phyloP scores from a whole-genome alignment of 2,113 vertebrate species.

The Scatophagus argus region DNA sequence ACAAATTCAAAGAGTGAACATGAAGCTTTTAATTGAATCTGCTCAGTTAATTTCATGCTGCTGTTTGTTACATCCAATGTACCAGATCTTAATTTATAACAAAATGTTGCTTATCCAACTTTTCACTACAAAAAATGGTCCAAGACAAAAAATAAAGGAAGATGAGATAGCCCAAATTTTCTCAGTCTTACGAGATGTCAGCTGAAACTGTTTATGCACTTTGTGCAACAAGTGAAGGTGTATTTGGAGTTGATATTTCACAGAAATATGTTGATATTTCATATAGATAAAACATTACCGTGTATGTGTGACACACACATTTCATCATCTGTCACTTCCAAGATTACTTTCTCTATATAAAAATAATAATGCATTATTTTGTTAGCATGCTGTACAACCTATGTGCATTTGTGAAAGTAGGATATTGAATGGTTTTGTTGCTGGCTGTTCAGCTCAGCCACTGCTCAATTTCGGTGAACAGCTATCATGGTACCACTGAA shows the following conservation, averaged over 20 bases:
- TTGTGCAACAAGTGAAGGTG: background rate
- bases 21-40: background rate
- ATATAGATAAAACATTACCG: constrained; percentile 4
- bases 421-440: background rate
- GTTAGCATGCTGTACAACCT: background rate
- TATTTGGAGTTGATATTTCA: background rate
- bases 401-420: background rate
- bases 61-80: background rate
- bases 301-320: background rate
- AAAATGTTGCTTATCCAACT: background rate
- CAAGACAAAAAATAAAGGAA: background rate
- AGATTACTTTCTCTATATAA: background rate
- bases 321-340: constrained; percentile 8
- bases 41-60: background rate
- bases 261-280: background rate
- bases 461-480: background rate
- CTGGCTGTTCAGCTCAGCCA: background rate
- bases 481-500: too few species aligned
- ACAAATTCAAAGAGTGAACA: background rate
- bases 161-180: too few species aligned
- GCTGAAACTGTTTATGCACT: background rate
- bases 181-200: too few species aligned
- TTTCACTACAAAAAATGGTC: background rate
- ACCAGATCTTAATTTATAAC: too few species aligned
- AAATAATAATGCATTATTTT: background rate